A percentile compares a stretch with the other conserved stretches of the same genome.
These are phyloP conservation scores for Geothlypis trichas DNA, from an alignment of 2,113 vertebrate species.

Conservation along the genomic window DNA sequence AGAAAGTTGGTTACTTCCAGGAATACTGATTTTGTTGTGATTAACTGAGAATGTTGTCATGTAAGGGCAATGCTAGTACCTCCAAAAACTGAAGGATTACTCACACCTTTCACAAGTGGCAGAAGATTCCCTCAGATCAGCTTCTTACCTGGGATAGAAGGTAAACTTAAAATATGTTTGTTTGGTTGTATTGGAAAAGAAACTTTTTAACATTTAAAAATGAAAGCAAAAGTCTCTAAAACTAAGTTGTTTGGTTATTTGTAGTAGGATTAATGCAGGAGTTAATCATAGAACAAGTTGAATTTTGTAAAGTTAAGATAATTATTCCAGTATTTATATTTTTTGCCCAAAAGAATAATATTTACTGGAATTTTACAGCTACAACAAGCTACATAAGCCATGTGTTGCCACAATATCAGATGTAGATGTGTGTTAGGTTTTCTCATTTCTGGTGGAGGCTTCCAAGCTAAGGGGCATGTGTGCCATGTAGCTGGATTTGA, in stretches of 20 bases:
- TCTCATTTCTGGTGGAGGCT: neutral
- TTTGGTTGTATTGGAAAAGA: neutral
- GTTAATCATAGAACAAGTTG: neutral
- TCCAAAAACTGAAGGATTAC: neutral
- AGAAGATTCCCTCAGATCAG: neutral
- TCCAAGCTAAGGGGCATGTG: neutral
- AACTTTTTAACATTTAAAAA: neutral
- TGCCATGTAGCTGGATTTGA: neutral
- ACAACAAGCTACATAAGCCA: neutral
- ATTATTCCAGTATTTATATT: neutral
- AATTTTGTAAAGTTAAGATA: neutral
- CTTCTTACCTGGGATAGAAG: neutral
- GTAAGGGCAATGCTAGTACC: neutral
- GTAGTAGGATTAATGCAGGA: neutral
- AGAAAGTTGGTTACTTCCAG: neutral
- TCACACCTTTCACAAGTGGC: neutral
- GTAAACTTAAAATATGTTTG: neutral
- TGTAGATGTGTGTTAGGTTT: neutral
- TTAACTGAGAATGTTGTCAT: neutral
- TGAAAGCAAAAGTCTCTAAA: neutral
- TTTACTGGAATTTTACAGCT: neutral
- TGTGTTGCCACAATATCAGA: neutral
- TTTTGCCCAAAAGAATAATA: neutral
- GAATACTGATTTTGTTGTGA: neutral
- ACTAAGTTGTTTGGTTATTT: neutral